phyloP scores from a whole-genome alignment of 2,113 vertebrate genomes.

The Gorilla gorilla region DNA sequence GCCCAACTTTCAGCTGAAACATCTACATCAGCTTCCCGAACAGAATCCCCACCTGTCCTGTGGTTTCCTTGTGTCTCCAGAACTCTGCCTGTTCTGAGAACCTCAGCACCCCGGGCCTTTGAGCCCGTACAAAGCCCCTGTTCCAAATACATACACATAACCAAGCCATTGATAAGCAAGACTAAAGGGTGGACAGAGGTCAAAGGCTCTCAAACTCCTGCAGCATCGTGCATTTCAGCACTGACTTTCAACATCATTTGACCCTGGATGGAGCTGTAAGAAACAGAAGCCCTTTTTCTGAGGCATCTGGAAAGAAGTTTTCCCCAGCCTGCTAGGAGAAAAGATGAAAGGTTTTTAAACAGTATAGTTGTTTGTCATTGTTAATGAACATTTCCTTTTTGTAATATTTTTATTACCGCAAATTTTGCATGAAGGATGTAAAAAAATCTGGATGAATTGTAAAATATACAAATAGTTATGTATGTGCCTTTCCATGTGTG shows the following conservation, averaged over 20 bases:
- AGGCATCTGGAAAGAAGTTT: background rate
- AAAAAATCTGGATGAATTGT: background rate
- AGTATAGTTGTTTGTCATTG: background rate
- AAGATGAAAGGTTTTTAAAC: background rate
- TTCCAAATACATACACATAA: accelerated
- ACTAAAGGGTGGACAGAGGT: background rate
- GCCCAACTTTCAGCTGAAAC: background rate
- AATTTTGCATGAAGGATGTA: background rate
- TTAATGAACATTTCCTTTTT: background rate
- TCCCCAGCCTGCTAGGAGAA: background rate
- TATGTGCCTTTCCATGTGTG: background rate
- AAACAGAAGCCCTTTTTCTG: too few relatives aligned
- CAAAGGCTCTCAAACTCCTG: background rate
- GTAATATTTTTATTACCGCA: background rate
- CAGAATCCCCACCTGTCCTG: accelerated
- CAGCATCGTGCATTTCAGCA: background rate
- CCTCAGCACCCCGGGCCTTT: background rate
- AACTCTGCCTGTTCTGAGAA: background rate
- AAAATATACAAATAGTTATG: background rate
- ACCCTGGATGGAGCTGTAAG: background rate
- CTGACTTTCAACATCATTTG: accelerated
- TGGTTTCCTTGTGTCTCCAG: background rate
- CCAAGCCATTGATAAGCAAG: background rate
- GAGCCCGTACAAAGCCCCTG: background rate
- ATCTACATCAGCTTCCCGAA: background rate